Base-by-base conservation (phyloP, 2,888 invertebrate species). In the Amphipyra tragopoginis region DNA sequence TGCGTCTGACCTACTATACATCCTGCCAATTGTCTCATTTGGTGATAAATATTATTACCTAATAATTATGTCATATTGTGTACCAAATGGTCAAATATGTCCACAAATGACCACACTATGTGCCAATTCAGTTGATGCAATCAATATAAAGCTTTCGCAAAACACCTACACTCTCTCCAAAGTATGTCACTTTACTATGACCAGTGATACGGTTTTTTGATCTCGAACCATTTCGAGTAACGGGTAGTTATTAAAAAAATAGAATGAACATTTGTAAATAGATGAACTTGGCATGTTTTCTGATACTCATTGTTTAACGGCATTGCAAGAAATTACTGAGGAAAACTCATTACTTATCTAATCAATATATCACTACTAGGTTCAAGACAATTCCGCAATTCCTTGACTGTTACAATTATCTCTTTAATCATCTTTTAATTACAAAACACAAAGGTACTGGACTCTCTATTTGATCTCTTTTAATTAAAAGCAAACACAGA, bases 361-460 rank as follows among this genome's bases (percentile, higher is more conserved):
- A n/a, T 43, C 40, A 38, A 43, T 42, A 58, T 2, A 21, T 21
- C 21, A 1, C 21, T 21, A 8, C 29, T 29, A 54, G 48, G 67
- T 72, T 69, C 73, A 69, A 72, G 69, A 66, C 40, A 44, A 71
- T 70, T 72, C 67, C 73, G 48, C 21, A 10, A 44, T 54, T 40
- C 44, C 42, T 52, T 49, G 73, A 66, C 47, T 36, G 48, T 33
- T 64, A 57, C 60, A 33, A 36, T 51, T 42, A 51, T 54, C 15
- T 51, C 21, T 44, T n/a, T 4, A 26, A 26, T 44, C 4, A 14
- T 50, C 14, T 72, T 50, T 52, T 36, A 26, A 57, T 48, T 72
- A 29, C 29, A 21, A 68, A 57, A 21, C 21, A 21, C 21, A 21
- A 21, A 21, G 21, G 21, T 21, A 21, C 21, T 21, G 21, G 21